Base-by-base conservation (phyloP, 2,888 invertebrate genomes). In the Drosophila prolongata region DNA sequence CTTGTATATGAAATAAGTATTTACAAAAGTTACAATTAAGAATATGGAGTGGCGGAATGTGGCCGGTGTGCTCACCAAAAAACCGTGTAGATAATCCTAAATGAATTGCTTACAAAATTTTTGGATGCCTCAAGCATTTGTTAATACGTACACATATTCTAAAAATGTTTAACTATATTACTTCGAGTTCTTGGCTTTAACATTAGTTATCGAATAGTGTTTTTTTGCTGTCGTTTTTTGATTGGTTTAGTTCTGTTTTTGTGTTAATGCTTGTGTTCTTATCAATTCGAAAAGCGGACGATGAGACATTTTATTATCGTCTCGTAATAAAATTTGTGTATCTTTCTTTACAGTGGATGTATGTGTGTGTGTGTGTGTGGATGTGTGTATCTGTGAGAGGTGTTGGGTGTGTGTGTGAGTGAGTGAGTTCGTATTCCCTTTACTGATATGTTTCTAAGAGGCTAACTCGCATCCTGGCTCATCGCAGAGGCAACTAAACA, bases 361-460 rank as follows among this genome's bases (percentile, higher is more conserved):
- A n/a, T 6, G 43, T 59, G 30, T 44, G 40, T 35, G 50, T 59
- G 30, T 44, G 40, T 40, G 50, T 70, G 54, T 68, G 53, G 69
- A 16, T n/a, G 55, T 59, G 47, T 66, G 44, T 60, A 42, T 68
- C 43, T 57, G 19, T 49, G 54, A 16, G 47, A 34, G 47, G 49
- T 49, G 61, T 47, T 46, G 59, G 19, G 62, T 16, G 24, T 54
- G 59, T 61, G 14, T 57, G 50, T 49, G 37, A 64, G 54, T 64
- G 61, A 56, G 69, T 78, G 53, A 52, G 66, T 57, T 83, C 67
- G 69, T 84, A 77, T 74, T 84, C 60, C 62, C 54, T 84, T 82
- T 84, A 78, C 85, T 91, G 91, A 91, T 91, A 91, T 91, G 91
- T 91, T 90, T 92, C 91, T 91, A 91, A 91, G 90, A 91, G 91